Evolutionary conservation across 1,140 invertebrate species (phyloP), one percentile per base, ranked within the genome.

Genomic region (Galleria mellonella): DNA sequence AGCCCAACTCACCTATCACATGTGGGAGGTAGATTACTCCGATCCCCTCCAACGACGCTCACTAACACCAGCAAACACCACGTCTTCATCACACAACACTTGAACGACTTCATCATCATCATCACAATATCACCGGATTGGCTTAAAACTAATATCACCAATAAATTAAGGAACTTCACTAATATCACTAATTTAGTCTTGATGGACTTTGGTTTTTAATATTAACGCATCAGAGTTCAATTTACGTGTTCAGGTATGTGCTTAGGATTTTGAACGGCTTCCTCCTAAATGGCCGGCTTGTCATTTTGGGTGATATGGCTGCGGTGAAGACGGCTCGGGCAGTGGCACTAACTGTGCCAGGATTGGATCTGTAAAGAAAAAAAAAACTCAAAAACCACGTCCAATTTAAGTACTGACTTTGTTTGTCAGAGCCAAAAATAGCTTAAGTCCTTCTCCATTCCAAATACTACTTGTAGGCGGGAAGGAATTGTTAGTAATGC

Each of bases 181-280:
- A 49, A 9, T 55, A 55, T 64, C 56, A 67, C 63, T 70, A 47
- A 15, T 54, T 54, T 28, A 32, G 32, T 52, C 40, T 47, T 49
- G 41, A 45, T 43, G 38, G 47, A 46, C 57, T 12, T 33, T 55
- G 17, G 32, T 37, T 46, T 36, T 51, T 29, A 45, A 10, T 1
- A 5, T 11, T 23, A 23, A 2, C 17, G 6, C 17, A 23, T 23
- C 6, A 23, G 17, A 6, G 17, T 23, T 6, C 17, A 23, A 6
- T 60, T 60, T 77, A 83, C 54, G 79, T 81, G 59, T 81, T 83
- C 5, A 83, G 57, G 42, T 58, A 83, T 4, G 70, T 79, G 58
- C 52, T 66, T 5, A 71, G 49, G 27, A 65, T 66, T 62, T 74
- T 79, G 43, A 53, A 78, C 0, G 65, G 59, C 54, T 72, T 79